Evolutionary conservation across 2,888 invertebrate genomes (phyloP), one percentile per base, ranked within the genome.

Genomic region (Hipparchia semele): DNA sequence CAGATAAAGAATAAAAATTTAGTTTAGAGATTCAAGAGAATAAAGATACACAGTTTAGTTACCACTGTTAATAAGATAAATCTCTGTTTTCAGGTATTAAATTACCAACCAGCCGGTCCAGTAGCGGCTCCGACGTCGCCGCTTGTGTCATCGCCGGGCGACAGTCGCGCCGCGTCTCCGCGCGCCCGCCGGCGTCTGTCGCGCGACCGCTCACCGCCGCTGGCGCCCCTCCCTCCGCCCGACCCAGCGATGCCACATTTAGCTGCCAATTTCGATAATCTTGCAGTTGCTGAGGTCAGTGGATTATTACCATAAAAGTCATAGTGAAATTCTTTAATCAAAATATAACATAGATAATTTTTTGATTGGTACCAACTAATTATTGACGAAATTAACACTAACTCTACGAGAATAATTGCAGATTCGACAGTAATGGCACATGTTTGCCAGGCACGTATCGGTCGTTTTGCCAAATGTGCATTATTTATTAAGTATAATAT

Each of bases 91-190:
- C 71, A 94, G 94, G 90, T 92, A 51, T 80, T 93, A 77, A 92
- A 88, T 80, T 94, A 94, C 82, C 95, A 95, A 13, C 53, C 62
- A 39, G 65, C 90, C 65, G 66, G 69, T 73, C 74, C 75, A 54
- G 75, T 74, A 12, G 80, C 82, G 0, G 87, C 86, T 78, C 95
- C 96, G 69, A 90, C 95, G 76, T 96, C 97, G 67, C 97, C 97
- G 10, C 95, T 96, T 87, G 95, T 96, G 84, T 96, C 96, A 69
- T 97, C 98, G 62, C 97, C 97, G 64, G 96, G 96, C 75, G 97
- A 96, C 85, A 97, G 97, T 81, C 95, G 97, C 81, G 95, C 96
- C 69, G 94, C 95, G 54, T 96, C 96, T 69, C 97, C 97, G 5
- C 95, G 94, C 78, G 87, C 95, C n/a, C 86, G 90, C 2, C 89